A percentile compares a stretch with the other conserved stretches of the same genome.
phyloP scores from a whole-genome alignment of 2,888 invertebrate species.

The Timema podura region DNA sequence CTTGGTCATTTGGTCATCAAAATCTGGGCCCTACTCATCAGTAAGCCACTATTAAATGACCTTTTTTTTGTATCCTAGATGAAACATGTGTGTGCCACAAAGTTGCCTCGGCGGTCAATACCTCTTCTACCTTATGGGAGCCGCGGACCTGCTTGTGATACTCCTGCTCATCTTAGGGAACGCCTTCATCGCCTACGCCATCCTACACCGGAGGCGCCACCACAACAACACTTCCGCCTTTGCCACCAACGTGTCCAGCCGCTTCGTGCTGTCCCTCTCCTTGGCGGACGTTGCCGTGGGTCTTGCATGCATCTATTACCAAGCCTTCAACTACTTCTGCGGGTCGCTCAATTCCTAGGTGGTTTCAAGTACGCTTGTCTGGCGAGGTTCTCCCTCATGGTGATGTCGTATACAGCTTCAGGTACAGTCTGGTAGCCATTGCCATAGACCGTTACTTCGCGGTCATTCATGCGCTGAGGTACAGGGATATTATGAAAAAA shows the following conservation, averaged over 20 bases:
- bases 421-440: slow-evolving; percentile 23
- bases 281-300: slow-evolving; percentile 28
- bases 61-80: no score
- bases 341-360: slow-evolving; percentile 7
- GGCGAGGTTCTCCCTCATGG: slow-evolving; percentile 23
- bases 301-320: slow-evolving; percentile 24
- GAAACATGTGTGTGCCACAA: no score
- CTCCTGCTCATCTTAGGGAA: slow-evolving; percentile 18
- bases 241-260: background rate
- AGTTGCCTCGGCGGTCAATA: no score
- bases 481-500: slow-evolving; percentile 27
- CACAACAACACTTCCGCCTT: background rate
- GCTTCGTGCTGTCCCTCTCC: slow-evolving; percentile 27
- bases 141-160: slow-evolving; percentile 10
- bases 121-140: background rate
- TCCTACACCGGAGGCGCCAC: slow-evolving; percentile 12
- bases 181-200: slow-evolving; percentile 20
- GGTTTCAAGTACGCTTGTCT: slow-evolving; percentile 18
- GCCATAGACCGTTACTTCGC: slow-evolving; percentile 29
- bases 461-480: slow-evolving; percentile 28
- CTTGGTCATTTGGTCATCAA: no score
- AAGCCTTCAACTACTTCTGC: slow-evolving; percentile 28
- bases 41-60: no score
- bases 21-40: no score
- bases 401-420: slow-evolving; percentile 22